These are phyloP conservation scores for Acomys russatus DNA, from an alignment of 2,797 vertebrate species.

Conservation along the genomic window DNA sequence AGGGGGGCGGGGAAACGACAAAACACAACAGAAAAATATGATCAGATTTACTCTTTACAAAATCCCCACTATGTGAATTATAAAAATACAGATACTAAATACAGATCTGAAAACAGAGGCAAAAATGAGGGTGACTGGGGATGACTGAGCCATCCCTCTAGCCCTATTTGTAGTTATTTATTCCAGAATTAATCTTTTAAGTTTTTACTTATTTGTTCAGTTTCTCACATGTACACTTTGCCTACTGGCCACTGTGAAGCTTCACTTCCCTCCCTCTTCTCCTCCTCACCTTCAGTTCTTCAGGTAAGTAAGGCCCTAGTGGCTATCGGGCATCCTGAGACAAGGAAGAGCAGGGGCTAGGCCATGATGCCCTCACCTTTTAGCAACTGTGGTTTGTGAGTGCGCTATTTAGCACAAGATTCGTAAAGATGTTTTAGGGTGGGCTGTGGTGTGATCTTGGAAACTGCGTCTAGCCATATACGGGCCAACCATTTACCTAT, in stretches of 20 bases:
- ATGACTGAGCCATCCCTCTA: no score
- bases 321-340: not conserved
- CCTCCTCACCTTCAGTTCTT: not conserved
- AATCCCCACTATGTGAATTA: not conserved
- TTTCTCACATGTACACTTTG: no score
- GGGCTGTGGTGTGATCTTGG: not conserved
- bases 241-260: not conserved
- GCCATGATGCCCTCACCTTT: fast-evolving
- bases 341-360: not conserved
- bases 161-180: not conserved
- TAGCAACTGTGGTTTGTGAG: not conserved
- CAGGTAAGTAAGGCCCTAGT: not conserved
- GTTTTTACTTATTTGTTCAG: not conserved
- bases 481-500: not conserved
- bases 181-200: not conserved
- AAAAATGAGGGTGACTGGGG: not conserved
- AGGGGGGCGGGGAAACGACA: no score
- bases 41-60: not conserved
- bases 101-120: not conserved
- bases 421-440: not conserved
- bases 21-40: not conserved
- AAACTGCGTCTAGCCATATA: constrained; percentile 7
- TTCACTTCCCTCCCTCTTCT: no score
- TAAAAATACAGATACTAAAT: not conserved
- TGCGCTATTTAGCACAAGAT: not conserved